Base-by-base conservation (phyloP, 2,888 invertebrate genomes). In the Drosophila neotestacea region DNA sequence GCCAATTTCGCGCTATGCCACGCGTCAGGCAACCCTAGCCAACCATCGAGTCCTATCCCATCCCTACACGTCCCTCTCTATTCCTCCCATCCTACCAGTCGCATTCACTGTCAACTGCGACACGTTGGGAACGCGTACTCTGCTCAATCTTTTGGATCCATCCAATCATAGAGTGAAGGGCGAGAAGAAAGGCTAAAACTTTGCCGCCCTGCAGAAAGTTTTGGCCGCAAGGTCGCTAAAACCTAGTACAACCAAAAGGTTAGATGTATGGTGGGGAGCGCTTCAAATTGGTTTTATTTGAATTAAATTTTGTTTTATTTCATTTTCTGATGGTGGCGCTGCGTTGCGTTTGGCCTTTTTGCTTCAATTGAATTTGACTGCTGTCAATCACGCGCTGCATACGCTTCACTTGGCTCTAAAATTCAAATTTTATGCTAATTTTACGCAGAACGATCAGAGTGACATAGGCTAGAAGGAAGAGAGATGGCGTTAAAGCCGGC, bases 391-490 rank as follows among this genome's bases (percentile, higher is more conserved):
- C 85, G 85, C 77, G 85, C 72, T 85, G 83, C 88, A 86, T 86
- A 87, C 85, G 85, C 88, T 88, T 83, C 88, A 76, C 74, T 87
- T 83, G 83, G 59, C 85, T 85, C 83, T 85, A 79, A 86, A 86
- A 86, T 87, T 86, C 85, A 87, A 88, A 86, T 86, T 86, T 85
- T 86, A 86, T 86, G 85, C 85, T 86, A 86, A 86, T 86, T 86
- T 86, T 85, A 74, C 83, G 77, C 81, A 81, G 68, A 77, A 71
- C 79, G 85, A 85, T 85, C 83, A 79, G 68, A 70, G 56, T 55
- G 63, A 61, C 44, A 59, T 22, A 30, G 50, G 28, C 32, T 34
- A 52, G 46, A 68, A 47, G 36, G 28, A 47, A 52, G 64, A 51
- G 71, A 58, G 55, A 27, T 47, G 58, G 66, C 77, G 55, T 58